Evolutionary conservation across 2,113 vertebrate species (phyloP).

Genomic region (Bufo gargarizans): DNA sequence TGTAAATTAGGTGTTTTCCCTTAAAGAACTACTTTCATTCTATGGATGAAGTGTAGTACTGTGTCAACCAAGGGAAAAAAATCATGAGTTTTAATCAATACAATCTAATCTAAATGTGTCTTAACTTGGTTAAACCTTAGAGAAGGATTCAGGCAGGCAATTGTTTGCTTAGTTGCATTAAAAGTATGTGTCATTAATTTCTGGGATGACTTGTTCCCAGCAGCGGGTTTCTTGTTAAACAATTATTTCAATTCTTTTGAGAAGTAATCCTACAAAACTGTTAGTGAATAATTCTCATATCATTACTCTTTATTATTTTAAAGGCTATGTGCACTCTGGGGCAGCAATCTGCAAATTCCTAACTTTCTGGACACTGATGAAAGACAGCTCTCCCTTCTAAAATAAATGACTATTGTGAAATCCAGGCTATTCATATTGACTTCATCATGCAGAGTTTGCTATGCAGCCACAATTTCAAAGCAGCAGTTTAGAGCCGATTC

Average conservation of each 20-base stretch:
- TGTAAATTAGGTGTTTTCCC: not conserved
- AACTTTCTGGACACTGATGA: constrained; percentile 10
- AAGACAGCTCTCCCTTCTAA: not conserved
- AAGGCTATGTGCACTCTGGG: not conserved
- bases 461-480: not conserved
- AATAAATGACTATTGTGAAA: not conserved
- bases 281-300: constrained; percentile 10
- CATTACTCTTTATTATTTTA: constrained; percentile 7
- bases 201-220: not conserved
- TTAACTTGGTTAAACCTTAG: constrained; percentile 33
- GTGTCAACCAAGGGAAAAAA: not conserved
- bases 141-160: constrained; percentile 5
- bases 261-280: constrained; percentile 1
- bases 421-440: not conserved
- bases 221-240: constrained; percentile 9
- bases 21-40: not conserved
- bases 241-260: constrained; percentile 25
- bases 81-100: constrained; percentile 36
- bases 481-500: not conserved
- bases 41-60: not conserved
- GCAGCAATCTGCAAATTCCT: constrained; percentile 7
- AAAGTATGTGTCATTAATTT: constrained; percentile 26
- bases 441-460: not conserved
- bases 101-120: constrained; percentile 35
- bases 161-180: constrained; percentile 21